Percentiles rank a stretch among this genome's conserved stretches.
phyloP scores from a whole-genome alignment of 1,140 invertebrate species.

The Pseudomyrmex gracilis region DNA sequence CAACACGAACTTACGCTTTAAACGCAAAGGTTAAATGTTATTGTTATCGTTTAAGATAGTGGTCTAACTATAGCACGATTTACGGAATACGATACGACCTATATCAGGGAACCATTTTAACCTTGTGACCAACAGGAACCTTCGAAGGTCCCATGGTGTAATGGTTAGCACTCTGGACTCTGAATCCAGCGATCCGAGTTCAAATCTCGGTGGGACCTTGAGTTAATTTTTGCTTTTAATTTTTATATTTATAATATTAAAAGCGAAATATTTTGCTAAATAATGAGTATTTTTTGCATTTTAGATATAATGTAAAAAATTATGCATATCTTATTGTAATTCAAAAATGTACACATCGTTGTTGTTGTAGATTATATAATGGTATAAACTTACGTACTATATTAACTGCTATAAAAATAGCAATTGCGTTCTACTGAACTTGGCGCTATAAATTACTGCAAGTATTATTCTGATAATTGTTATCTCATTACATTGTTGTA shows the following conservation, averaged over 20 bases:
- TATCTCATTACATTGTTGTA: background rate
- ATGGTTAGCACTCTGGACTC: constrained; percentile 97
- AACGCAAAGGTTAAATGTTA: background rate
- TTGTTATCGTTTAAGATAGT: background rate
- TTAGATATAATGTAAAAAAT: background rate
- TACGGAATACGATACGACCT: background rate
- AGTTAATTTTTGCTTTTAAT: constrained; percentile 43
- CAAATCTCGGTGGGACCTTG: constrained; percentile 93
- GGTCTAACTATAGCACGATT: background rate
- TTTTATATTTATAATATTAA: background rate
- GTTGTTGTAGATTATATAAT: background rate
- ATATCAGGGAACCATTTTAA: background rate
- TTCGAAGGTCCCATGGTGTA: constrained; percentile 92
- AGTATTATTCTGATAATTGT: background rate
- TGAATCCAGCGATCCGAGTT: constrained; percentile 96
- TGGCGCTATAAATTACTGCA: constrained; percentile 14
- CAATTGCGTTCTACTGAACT: background rate
- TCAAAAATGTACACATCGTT: background rate
- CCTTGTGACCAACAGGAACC: background rate
- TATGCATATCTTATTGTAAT: background rate
- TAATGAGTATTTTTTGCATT: background rate
- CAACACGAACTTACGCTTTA: background rate
- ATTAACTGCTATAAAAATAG: background rate
- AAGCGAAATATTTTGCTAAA: background rate
- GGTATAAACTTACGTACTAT: background rate